Conservation (phyloP, 2,888 invertebrate genomes). For the Oscheius sp. region DNA sequence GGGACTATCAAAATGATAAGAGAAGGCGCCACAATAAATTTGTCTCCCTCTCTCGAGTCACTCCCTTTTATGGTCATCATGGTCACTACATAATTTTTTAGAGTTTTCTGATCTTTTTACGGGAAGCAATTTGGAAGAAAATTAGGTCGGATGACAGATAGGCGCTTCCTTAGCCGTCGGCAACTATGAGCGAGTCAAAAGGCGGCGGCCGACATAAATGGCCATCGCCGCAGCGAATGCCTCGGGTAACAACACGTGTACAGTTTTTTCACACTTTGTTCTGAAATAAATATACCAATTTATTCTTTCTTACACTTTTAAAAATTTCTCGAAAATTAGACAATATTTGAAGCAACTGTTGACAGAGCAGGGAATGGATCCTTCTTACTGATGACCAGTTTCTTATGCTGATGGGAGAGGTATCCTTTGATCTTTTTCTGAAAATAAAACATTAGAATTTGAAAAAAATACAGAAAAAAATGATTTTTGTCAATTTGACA, state of each 20-base stretch:
- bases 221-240: not conserved
- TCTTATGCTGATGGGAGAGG: conserved; percentile 95
- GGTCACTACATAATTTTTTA: no score
- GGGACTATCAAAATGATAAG: conserved; percentile 21
- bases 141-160: conserved; percentile 18
- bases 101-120: not conserved
- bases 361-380: conserved; percentile 87
- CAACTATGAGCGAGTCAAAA: conserved; percentile 5
- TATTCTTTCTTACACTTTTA: not conserved
- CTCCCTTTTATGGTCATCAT: no score
- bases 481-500: not conserved
- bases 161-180: not conserved
- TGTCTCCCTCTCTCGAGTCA: not conserved
- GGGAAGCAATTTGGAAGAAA: not conserved
- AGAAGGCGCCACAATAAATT: conserved; percentile 30
- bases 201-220: conserved; percentile 3
- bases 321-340: not conserved
- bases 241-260: not conserved
- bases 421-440: conserved; percentile 95
- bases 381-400: conserved; percentile 95
- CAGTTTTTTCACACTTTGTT: not conserved
- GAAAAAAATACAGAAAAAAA: not conserved
- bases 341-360: conserved; percentile 4
- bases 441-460: conserved; percentile 14
- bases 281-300: no score